A percentile compares a stretch with the other conserved stretches of the same genome.
Conservation (phyloP, 2,797 vertebrate genomes). For the Bradypodion pumilum region DNA sequence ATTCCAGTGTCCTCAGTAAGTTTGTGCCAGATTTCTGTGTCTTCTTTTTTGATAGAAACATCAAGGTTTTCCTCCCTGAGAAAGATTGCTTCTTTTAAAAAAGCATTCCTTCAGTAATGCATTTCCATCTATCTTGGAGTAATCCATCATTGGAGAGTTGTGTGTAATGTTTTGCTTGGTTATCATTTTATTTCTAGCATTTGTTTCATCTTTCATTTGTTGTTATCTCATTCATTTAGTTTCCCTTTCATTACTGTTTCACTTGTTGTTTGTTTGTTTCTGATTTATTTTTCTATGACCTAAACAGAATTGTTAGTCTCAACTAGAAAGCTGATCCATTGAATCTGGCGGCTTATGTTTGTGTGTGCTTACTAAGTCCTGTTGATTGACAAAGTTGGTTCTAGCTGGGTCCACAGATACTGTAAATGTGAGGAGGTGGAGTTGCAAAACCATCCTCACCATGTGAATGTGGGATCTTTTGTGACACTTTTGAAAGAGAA, state of each 20-base stretch:
- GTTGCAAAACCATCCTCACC: too few species aligned
- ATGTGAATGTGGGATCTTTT: too few species aligned
- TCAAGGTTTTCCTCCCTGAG: neutral
- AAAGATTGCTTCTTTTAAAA: neutral
- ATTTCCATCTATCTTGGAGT: neutral
- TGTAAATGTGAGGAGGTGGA: too few species aligned
- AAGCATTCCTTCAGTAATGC: neutral
- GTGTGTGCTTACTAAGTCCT: too few species aligned
- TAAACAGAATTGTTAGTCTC: too few species aligned
- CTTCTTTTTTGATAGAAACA: neutral
- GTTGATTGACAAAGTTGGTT: too few species aligned
- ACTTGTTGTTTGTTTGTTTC: neutral
- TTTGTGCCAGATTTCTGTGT: neutral
- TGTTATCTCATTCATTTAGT: neutral
- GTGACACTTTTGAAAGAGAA: too few species aligned
- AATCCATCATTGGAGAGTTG: neutral
- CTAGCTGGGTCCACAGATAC: too few species aligned
- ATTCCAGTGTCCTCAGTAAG: neutral
- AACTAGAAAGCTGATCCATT: too few species aligned
- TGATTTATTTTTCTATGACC: too few species aligned
- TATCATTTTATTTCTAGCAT: neutral
- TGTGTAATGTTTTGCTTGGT: neutral
- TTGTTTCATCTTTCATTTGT: neutral
- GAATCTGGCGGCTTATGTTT: too few species aligned
- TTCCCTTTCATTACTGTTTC: neutral